Evolutionary conservation across 2,888 invertebrate genomes (phyloP).

Genomic region (Apodemia mormo): DNA sequence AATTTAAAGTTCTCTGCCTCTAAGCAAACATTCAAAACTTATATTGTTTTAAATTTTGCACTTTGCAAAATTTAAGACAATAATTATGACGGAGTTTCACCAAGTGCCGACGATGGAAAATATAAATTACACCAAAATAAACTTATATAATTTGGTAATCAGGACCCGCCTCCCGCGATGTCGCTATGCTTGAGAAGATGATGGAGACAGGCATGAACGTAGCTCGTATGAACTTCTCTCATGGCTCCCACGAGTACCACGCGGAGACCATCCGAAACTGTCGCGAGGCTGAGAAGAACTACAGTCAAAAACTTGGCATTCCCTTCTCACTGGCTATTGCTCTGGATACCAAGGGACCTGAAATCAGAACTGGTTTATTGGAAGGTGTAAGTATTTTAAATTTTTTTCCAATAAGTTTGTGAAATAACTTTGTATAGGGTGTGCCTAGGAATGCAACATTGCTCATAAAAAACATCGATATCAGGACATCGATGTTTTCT

Average conservation of each 20-base stretch:
- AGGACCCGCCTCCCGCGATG: constrained; percentile 91
- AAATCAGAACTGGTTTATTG: constrained; percentile 97
- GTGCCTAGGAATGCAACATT: too few relatives aligned
- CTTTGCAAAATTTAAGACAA: too few relatives aligned
- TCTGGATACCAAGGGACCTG: constrained; percentile 98
- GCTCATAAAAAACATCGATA: too few relatives aligned
- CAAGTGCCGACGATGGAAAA: too few relatives aligned
- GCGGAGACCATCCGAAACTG: constrained; percentile 95
- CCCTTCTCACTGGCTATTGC: constrained; percentile 95
- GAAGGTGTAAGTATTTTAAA: constrained; percentile 88
- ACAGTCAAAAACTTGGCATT: constrained; percentile 87
- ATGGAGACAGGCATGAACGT: constrained; percentile 98
- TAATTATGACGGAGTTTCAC: too few relatives aligned
- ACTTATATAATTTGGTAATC: constrained; percentile 27
- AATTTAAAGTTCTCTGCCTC: too few relatives aligned
- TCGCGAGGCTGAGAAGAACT: constrained; percentile 89
- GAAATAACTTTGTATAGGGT: too few relatives aligned
- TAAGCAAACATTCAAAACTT: too few relatives aligned
- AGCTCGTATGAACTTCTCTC: constrained; percentile 97
- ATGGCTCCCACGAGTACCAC: constrained; percentile 97
- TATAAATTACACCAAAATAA: too few relatives aligned
- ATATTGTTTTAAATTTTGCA: too few relatives aligned
- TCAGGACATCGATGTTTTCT: too few relatives aligned
- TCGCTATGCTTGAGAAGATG: constrained; percentile 93
- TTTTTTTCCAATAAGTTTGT: too few relatives aligned